Base-by-base conservation (phyloP, 2,888 invertebrate genomes). In the Ormyrus thymus region DNA sequence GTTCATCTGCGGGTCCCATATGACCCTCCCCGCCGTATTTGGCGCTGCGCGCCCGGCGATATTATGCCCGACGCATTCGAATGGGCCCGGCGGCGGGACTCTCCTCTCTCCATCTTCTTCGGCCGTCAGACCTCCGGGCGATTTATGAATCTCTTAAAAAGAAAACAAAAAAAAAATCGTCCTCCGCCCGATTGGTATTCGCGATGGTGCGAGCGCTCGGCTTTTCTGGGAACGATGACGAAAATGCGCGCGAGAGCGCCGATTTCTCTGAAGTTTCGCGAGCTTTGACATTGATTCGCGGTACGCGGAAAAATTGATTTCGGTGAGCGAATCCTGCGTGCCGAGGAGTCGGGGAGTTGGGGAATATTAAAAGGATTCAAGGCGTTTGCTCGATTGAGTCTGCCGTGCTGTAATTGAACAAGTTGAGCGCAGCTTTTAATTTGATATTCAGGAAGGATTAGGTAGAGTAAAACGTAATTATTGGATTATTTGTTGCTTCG, bases 21-120 rank as follows among this genome's bases (percentile, higher is more conserved):
- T 29, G n/a, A 4, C 29, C 29, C 53, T 45, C 46, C 59, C 68
- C 65, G 15, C 76, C 72, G 46, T 76, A 76, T 79, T 76, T 72
- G 79, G 76, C 65, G 45, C 73, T 76, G 50, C 50, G 62, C 29
- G 43, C 61, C 43, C 58, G 59, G 43, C 56, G 69, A 48, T 53
- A 13, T 66, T 79, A 76, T 79, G 79, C 79, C 53, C 64, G 72
- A 68, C 62, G 79, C 79, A 79, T 79, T 76, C 72, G 76, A 76
- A 79, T 78, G 50, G 72, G 61, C 69, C 68, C 29, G 46, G 0
- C 48, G n/a, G 46, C 59, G n/a, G 48, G 29, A n/a, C 29, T n/a
- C 11, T 59, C n/a, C 10, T 46, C 55, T 62, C 53, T 46, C 48
- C 51, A 61, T 69, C 51, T 46, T 69, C 7, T 29, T 29, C 29